A percentile compares a stretch with the other conserved stretches of the same genome.
Conservation (phyloP, 1,140 invertebrate genomes). For the Drosophila suzukii region DNA sequence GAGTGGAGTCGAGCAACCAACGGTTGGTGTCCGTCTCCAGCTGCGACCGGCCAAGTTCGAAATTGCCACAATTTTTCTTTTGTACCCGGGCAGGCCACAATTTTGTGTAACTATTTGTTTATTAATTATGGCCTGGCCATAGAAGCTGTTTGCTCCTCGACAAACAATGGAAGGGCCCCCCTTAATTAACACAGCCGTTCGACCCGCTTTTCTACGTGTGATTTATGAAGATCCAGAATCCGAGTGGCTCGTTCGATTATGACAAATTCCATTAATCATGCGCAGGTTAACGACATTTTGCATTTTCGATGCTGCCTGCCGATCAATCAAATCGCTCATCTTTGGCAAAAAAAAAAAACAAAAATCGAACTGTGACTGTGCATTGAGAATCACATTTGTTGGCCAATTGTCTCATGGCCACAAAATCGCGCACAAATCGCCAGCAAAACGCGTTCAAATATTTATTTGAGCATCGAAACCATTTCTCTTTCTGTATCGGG, state of each 20-base stretch:
- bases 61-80: conserved; percentile 72
- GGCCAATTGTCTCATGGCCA: background rate
- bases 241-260: conserved; percentile 46
- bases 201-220: conserved; percentile 63
- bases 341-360: background rate
- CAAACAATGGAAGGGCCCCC: conserved; percentile 36
- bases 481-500: conserved; percentile 34
- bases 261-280: conserved; percentile 78
- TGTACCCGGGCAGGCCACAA: conserved; percentile 18
- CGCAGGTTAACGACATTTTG: conserved; percentile 76
- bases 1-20: background rate
- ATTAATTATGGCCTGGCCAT: conserved; percentile 69
- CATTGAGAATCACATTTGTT: too few relatives aligned
- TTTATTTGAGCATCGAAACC: conserved; percentile 34
- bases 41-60: conserved; percentile 57
- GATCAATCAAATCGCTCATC: conserved; percentile 56
- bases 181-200: conserved; percentile 65
- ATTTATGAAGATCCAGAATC: conserved; percentile 62
- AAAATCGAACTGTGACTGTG: background rate
- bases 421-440: conserved; percentile 32
- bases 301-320: conserved; percentile 51
- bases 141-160: conserved; percentile 14
- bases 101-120: conserved; percentile 70
- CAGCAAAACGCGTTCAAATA: conserved; percentile 29
- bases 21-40: conserved; percentile 56